Evolutionary conservation across 2,797 vertebrate species (phyloP).

Genomic region (Melanotaenia pygmaea): DNA sequence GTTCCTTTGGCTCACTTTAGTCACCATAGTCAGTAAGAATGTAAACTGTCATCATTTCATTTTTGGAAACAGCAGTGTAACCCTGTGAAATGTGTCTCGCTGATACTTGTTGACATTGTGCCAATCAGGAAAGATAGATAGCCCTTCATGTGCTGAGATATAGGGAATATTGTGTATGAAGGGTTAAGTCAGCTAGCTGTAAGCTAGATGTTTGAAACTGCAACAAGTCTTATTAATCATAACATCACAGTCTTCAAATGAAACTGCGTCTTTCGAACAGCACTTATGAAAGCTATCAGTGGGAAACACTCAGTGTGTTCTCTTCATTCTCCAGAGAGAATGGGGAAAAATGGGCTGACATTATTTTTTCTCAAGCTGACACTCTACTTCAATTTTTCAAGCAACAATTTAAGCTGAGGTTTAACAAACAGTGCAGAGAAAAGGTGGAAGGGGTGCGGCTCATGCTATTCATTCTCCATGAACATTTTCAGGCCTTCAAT

Average conservation of each 20-base stretch:
- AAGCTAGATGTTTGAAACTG: constrained; percentile 44
- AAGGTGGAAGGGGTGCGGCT: constrained; percentile 74
- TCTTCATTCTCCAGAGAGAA: constrained; percentile 13
- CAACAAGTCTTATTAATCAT: constrained; percentile 23
- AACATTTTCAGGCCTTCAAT: constrained; percentile 60
- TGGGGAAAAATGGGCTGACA: constrained; percentile 25
- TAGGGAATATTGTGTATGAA: not conserved
- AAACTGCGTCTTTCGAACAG: constrained; percentile 15
- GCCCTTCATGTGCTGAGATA: constrained; percentile 1
- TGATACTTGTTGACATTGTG: not conserved
- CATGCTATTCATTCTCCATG: constrained; percentile 59
- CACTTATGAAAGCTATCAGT: constrained; percentile 38
- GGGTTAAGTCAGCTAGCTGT: constrained; percentile 19
- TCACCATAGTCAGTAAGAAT: not conserved
- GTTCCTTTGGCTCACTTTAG: not conserved
- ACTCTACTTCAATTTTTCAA: constrained; percentile 48
- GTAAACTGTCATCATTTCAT: not conserved
- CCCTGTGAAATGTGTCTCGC: not conserved
- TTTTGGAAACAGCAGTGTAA: not conserved
- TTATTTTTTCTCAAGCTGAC: constrained; percentile 49
- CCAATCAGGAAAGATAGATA: constrained; percentile 14
- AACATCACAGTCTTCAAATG: constrained; percentile 13
- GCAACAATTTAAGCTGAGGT: constrained; percentile 43
- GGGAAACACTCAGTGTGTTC: constrained; percentile 40
- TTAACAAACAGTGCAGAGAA: constrained; percentile 65